Base-by-base conservation (phyloP, 2,888 invertebrate genomes). In the Micoletzkya japonica region DNA sequence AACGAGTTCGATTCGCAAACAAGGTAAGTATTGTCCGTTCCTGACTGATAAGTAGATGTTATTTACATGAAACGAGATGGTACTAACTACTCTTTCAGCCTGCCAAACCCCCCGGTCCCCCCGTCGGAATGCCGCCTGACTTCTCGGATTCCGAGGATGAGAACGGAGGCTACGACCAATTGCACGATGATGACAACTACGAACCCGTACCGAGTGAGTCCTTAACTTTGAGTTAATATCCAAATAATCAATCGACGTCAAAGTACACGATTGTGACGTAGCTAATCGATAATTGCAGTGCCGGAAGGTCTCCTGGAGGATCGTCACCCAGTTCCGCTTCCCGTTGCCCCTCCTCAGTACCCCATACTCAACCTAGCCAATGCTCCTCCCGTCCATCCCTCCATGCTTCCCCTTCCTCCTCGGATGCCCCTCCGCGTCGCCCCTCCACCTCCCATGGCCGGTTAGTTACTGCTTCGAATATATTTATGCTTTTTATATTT, bases 101-200 rank as follows among this genome's bases (percentile, higher is more conserved):
- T 6, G 28, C 3, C 4, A 52, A 37, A 39, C 77, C 77, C 0
- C 77, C 77, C 26, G 82, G 82, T n/a, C 80, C 80, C 10, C 82
- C 82, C 3, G 76, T 77, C 36, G 81, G 82, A 59, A 34, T 75
- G 20, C 78, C 82, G 10, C 80, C 76, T 1, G 72, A 69, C 26
- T 72, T 78, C 30, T 77, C 78, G 26, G 78, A 79, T 64, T 76
- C 76, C 30, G 81, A 80, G 36, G 77, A 77, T n/a, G 67, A 61
- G 3, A 37, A 61, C 14, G 54, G 36, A 44, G 44, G 49, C 24
- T 57, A 32, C 6, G 52, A 30, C 6, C 14, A 26, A 3, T 37
- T 66, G 4, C 64, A 66, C 28, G 54, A 66, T 32, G 64, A 66
- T 20, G 64, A 66, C 28, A 66, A 66, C 37, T 66, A 20, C 28